These are phyloP conservation scores for Bradypus variegatus DNA, from an alignment of 2,797 vertebrate genomes.

Conservation along the genomic window DNA sequence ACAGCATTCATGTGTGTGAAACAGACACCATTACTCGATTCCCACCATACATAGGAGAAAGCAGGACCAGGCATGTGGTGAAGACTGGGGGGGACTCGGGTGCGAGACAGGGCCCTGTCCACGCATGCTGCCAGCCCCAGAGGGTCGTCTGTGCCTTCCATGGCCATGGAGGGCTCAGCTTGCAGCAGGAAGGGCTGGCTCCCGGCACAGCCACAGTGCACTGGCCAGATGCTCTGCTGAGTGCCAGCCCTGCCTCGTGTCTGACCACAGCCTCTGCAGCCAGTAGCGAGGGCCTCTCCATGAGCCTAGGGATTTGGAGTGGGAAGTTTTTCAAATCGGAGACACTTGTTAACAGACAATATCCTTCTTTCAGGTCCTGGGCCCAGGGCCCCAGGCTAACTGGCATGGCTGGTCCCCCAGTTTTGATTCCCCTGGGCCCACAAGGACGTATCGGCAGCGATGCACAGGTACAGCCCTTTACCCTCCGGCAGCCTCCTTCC, in stretches of 20 bases:
- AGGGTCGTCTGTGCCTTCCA: background rate
- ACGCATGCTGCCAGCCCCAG: background rate
- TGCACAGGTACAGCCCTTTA: rapidly evolving
- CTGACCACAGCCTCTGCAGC: background rate
- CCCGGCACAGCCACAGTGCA: rapidly evolving
- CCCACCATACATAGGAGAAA: background rate
- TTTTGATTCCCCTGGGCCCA: background rate
- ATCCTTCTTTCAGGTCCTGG: background rate
- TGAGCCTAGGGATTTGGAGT: background rate
- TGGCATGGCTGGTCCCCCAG: background rate
- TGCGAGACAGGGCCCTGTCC: too few relatives aligned
- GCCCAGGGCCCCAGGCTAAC: too few relatives aligned
- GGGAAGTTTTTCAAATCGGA: background rate
- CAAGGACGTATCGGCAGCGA: background rate
- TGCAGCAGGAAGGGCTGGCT: background rate
- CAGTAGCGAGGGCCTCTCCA: background rate
- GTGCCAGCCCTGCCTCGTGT: background rate
- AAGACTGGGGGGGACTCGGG: background rate
- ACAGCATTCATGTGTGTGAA: background rate
- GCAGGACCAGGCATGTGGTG: background rate
- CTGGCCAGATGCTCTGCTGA: background rate
- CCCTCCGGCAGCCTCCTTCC: background rate
- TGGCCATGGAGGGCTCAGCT: background rate
- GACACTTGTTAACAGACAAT: background rate
- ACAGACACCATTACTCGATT: background rate